Base-by-base conservation (phyloP, 1,140 invertebrate species). In the Bombyx mori region DNA sequence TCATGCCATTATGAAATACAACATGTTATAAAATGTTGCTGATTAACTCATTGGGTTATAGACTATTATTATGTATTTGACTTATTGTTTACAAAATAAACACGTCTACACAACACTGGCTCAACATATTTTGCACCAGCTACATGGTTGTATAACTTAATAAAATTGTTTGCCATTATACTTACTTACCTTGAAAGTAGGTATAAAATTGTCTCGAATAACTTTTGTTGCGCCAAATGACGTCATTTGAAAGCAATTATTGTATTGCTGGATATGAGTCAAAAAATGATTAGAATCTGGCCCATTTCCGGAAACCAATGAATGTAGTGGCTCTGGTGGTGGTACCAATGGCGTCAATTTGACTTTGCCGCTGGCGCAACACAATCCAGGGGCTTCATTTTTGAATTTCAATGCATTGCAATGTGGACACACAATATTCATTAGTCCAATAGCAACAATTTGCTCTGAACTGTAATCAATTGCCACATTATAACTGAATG, bases 351-450 rank as follows among this genome's bases (percentile, higher is more conserved):
- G 59, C 65, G 55, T 57, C 62, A 69, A 72, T 67, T 72, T 70
- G 52, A 74, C 62, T 66, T 73, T 75, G 22, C 68, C 73, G 60
- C 61, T 71, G 60, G 75, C 65, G 61, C 80, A 82, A 73, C 77
- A 86, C 60, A 86, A 75, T 71, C 76, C 76, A 62, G 63, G 61
- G 44, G 73, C 62, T 79, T 88, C 75, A 56, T 68, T 63, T 55
- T 57, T 73, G 60, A 74, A 84, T 73, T 84, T 84, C 44, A 82
- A 77, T 63, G 75, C 69, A 54, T 73, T 72, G 69, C 75, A 86
- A 73, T 78, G 47, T 73, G 52, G 49, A 64, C 67, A 76, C 69
- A 73, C 65, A 35, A 56, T 57, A 61, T 67, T 68, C 71, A 75
- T 73, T 60, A 61, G 53, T 51, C 64, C 68, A 73, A 71, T 70